Evolutionary conservation across 2,113 vertebrate species (phyloP), one percentile per base, ranked within the genome.

Genomic region (Psilopogon haemacephalus): DNA sequence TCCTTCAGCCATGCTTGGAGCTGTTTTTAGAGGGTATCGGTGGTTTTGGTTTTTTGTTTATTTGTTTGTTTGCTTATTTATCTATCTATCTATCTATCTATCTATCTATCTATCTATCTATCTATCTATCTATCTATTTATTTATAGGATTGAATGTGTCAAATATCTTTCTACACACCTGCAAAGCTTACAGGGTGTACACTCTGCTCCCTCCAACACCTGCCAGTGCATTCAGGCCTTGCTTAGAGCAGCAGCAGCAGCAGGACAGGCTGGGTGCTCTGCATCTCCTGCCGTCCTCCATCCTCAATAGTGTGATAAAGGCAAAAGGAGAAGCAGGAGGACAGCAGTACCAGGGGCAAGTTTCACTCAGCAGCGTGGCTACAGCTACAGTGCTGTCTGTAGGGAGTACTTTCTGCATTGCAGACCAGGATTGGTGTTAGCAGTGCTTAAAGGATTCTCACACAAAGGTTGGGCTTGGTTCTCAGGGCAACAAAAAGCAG

Each of bases 271-370:
- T 54, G 24, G 8, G 55, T 50, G 30, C 28, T 46, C n/a, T 14
- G 21, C 64, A 17, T 27, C 63, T 46, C 19, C 44, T 33, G 4
- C 2, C n/a, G 3, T 50, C 58, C 70, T 60, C 64, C 4, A 1
- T 21, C 24, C 42, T 9, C 54, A 10, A 0, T 1, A 32, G 4
- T 1, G 14, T 1, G 2, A 27, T 33, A 1, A 0, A 2, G 23
- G 24, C 17, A 35, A 4, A 9, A 40, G 24, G n/a, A n/a, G 27
- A 7, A 37, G 50, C 16, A 28, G 32, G 18, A 38, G 12, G 33
- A 32, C 35, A 52, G 58, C 27, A 52, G 50, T 5, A 55, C 27
- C 65, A 60, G 0, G 1, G 16, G 32, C 26, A 48, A 55, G 44
- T 26, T 15, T 33, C 28, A 5, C 5, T 0, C 26, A 18, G 35